Evolutionary conservation across 2,888 invertebrate species (phyloP).

Genomic region (Troglohyphantes excavatus): DNA sequence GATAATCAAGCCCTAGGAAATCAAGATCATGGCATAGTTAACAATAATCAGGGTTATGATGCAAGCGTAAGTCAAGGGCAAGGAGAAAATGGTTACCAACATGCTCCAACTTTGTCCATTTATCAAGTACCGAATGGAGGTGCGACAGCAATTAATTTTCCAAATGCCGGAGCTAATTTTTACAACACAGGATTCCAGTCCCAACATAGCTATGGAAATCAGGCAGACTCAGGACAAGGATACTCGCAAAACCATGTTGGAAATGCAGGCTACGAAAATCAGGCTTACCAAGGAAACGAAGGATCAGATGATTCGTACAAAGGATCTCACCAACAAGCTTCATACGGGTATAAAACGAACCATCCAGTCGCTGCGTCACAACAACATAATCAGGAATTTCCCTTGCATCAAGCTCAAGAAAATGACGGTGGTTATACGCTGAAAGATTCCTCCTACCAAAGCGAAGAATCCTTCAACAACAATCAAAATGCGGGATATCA

Average conservation of each 20-base stretch:
- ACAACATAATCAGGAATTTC: constrained; percentile 22
- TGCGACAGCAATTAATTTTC: constrained; percentile 21
- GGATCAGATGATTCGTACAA: neutral
- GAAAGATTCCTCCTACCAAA: constrained; percentile 23
- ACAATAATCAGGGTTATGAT: constrained; percentile 15
- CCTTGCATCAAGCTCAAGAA: constrained; percentile 10
- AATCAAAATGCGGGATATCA: constrained; percentile 35
- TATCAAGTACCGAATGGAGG: constrained; percentile 57
- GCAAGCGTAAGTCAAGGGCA: neutral
- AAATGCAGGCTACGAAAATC: constrained; percentile 18
- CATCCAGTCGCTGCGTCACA: constrained; percentile 14
- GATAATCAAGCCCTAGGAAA: constrained; percentile 25
- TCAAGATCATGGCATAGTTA: neutral
- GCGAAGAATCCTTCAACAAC: constrained; percentile 12
- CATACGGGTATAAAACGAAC: constrained; percentile 32
- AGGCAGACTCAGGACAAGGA: constrained; percentile 21
- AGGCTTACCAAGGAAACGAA: constrained; percentile 30
- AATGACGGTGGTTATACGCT: neutral
- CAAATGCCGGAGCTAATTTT: constrained; percentile 6
- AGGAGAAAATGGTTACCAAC: constrained; percentile 29
- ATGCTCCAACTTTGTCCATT: constrained; percentile 27
- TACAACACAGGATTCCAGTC: constrained; percentile 53
- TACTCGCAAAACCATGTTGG: constrained; percentile 38
- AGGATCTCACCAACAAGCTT: constrained; percentile 17
- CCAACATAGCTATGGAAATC: constrained; percentile 35